Evolutionary conservation across 2,113 vertebrate species (phyloP), one percentile per base, ranked within the genome.

Genomic region (Percopsis transmontana): DNA sequence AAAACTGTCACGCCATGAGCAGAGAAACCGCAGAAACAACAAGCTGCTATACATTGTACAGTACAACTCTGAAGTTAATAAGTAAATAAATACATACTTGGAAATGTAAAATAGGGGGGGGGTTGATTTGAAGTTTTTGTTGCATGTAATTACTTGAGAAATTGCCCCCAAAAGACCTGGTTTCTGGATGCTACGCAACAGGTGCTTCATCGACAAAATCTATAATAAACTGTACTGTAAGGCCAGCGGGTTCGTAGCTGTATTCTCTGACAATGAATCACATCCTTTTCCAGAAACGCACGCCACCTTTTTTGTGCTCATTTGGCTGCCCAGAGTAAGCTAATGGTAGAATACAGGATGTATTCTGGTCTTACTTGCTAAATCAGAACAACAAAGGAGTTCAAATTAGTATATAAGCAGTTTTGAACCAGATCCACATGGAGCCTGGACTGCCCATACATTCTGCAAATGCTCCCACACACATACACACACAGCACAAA

Each of bases 341-440:
- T 79, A 64, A 77, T 76, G 19, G 56, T 27, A 66, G 73, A 65
- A 66, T 11, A 62, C 78, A 39, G 12, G 16, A 82, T 1, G 39
- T 52, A 59, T 70, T 40, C 62, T 50, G 50, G 24, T 60, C 39
- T 40, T 66, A 52, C 52, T 66, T 70, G 56, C 72, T 80, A 47
- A 68, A 74, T 64, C 60, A 81, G 27, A 81, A 66, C 16, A 58
- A 83, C 61, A 60, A 52, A 66, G 70, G 18, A 56, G 44, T 65
- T 81, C 18, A 78, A 39, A 58, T 58, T 66, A 55, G 53, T 50
- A 53, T 51, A 27, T 73, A 68, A 62, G 39, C 66, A 7, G 19
- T 59, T 66, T 65, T 45, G 56, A 79, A 79, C 66, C 23, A 41
- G 63, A 65, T 68, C 71, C 54, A 68, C 68, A 59, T 69, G 66